Conservation (phyloP, 2,113 vertebrate species). For the Percopsis transmontana region DNA sequence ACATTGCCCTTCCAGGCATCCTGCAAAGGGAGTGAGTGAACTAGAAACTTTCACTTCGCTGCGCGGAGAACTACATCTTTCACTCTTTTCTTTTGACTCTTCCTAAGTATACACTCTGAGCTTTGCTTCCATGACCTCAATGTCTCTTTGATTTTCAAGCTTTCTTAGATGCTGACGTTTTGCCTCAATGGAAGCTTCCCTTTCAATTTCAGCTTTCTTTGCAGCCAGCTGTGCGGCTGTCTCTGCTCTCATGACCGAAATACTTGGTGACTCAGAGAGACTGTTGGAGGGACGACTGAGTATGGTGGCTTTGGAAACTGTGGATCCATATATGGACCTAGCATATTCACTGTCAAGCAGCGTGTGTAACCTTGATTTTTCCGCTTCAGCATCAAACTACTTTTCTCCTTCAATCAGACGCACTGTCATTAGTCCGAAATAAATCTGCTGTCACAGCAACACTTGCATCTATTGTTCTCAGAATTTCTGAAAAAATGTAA, state of each 20-base stretch:
- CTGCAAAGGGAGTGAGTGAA: not conserved
- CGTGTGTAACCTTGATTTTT: too few relatives aligned
- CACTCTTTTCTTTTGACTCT: not conserved
- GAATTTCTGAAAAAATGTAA: too few relatives aligned
- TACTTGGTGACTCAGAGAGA: not conserved
- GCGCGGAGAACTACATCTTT: not conserved
- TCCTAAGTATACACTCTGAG: slow-evolving; percentile 4
- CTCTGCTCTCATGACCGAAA: too few relatives aligned
- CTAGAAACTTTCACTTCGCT: not conserved
- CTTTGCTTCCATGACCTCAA: slow-evolving; percentile 12
- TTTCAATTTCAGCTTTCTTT: slow-evolving; percentile 14
- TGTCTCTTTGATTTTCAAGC: slow-evolving; percentile 28
- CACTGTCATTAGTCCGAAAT: not conserved
- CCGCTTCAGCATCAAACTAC: too few relatives aligned
- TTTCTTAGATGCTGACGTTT: slow-evolving; percentile 6
- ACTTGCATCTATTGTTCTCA: not conserved
- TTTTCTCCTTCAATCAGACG: not conserved
- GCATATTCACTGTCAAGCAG: too few relatives aligned
- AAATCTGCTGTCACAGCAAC: not conserved
- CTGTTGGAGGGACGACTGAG: too few relatives aligned
- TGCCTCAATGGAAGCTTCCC: not conserved
- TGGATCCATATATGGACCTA: not conserved
- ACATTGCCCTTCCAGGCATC: not conserved
- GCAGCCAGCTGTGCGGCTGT: slow-evolving; percentile 11
- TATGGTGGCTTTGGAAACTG: not conserved